Evolutionary conservation across 1,140 invertebrate species (phyloP).

Genomic region (Drosophila nannoptera): DNA sequence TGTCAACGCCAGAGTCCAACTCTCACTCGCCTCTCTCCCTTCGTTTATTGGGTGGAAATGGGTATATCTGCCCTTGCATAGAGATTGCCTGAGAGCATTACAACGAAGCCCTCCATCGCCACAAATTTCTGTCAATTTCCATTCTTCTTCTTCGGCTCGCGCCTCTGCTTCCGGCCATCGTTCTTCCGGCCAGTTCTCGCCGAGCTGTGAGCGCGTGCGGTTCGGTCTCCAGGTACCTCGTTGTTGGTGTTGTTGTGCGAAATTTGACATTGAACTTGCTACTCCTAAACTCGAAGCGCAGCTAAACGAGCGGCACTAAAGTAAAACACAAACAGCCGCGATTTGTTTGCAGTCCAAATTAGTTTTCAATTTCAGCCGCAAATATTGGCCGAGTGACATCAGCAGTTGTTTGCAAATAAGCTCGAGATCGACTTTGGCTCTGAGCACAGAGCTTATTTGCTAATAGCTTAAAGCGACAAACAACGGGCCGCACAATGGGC

Average conservation of each 20-base stretch:
- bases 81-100: conserved; percentile 28
- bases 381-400: conserved; percentile 72
- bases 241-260: conserved; percentile 2
- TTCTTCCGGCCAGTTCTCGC: conserved; percentile 44
- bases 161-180: conserved; percentile 29
- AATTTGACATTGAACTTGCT: conserved; percentile 67
- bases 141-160: conserved; percentile 12
- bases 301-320: conserved; percentile 18
- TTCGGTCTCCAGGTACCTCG: conserved; percentile 26
- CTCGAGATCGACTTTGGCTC: conserved; percentile 12
- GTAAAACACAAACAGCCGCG: conserved; percentile 31
- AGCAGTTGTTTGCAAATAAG: conserved; percentile 28
- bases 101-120: conserved; percentile 48
- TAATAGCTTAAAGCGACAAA: conserved; percentile 29
- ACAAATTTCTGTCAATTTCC: conserved; percentile 47
- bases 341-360: conserved; percentile 66
- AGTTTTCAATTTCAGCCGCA: conserved; percentile 63
- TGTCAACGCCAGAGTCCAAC: conserved; percentile 41
- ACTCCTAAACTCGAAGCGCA: conserved; percentile 35
- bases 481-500: conserved; percentile 8
- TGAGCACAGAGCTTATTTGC: conserved; percentile 28
- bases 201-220: conserved; percentile 47
- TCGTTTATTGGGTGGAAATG: not conserved
- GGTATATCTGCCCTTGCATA: not conserved
- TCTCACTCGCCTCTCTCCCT: conserved; percentile 40